Base-by-base conservation (phyloP, 2,797 vertebrate species). In the Fistularia tabacaria region DNA sequence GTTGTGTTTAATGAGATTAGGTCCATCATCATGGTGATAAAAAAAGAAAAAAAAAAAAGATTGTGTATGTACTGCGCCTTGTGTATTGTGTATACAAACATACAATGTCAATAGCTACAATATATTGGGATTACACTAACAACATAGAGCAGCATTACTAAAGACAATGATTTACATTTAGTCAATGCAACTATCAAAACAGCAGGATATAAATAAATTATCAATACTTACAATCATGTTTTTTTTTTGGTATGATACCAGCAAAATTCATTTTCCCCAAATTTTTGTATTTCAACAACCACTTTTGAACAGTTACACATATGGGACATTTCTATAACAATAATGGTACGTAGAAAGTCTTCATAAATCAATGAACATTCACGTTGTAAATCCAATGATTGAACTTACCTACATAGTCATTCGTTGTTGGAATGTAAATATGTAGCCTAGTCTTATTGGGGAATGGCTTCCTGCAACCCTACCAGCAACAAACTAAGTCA, bases 141-240 rank as follows among this genome's bases (percentile, higher is more conserved):
- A 82, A 90, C 86, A 88, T 87, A 89, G 87, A 87, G 88, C 89
- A 90, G 81, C 87, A 84, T 86, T 87, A 90, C 87, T 84, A 74
- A 90, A 87, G 88, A 91, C 90, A 85, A 87, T 87, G 85, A 87
- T 87, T 84, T 86, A 90, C 90, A 90, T 76, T 58, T 79, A 88
- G 76, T 87, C 85, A 88, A 89, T 86, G 87, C 84, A 85, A 89
- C 84, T 85, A 88, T 88, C 85, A 86, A 87, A 89, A 87, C 85
- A 86, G 82, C 80, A 86, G 81, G 72, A 79, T 86, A 89, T 89
- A 91, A 88, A 90, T 89, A 89, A 90, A 85, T 89, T 77, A 87
- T 85, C 79, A 84, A 82, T 78, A 82, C 86, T 85, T 83, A 87
- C 85, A 85, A 88, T 82, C 79, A 80, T 84, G 77, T 85, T 81